Base-by-base conservation (phyloP, 2,113 vertebrate species). In the Pelvicachromis taeniatus region DNA sequence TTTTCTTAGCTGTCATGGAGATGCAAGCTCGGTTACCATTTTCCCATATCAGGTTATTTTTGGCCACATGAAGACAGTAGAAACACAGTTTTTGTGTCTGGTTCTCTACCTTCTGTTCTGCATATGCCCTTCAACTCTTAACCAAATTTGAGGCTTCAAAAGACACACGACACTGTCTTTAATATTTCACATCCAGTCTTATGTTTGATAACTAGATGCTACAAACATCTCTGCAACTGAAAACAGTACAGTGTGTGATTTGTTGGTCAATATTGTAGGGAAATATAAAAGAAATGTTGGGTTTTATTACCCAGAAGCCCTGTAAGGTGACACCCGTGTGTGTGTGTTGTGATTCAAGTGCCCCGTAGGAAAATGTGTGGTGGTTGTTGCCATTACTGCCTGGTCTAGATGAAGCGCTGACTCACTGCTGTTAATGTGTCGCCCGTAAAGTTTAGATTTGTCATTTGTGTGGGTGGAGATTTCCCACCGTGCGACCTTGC, bases 391-490 rank as follows among this genome's bases (percentile, higher is more conserved):
- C 14, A 23, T 83, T 65, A 9, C 9, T 6, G 29, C 50, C 45
- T 0, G 38, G 56, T 50, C 45, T 75, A 5, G 45, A 75, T 52
- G 45, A 75, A 33, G 70, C 10, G 4, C 26, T 82, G 83, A 79
- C 73, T 85, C 80, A 75, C 73, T 35, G 83, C 58, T 81, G 68
- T 61, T 88, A 40, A 31, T 7, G 19, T 10, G 61, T 45, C 16
- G 3, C 73, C 33, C 2, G 4, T 80, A 0, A 63, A 21, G 26
- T 82, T 78, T 58, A 26, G 29, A 84, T 84, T 70, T 59, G 59
- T 59, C 38, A 14, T 29, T 14, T 84, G 78, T 52, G 82, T 81
- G 78, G 86, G 68, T 59, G 78, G 42, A 85, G 40, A 59, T 78
- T 73, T 54, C 52, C 31, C 87, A 59, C 79, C 50, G 3, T 26